phyloP scores from a whole-genome alignment of 2,888 invertebrate species.

The Sialis fuliginosa region DNA sequence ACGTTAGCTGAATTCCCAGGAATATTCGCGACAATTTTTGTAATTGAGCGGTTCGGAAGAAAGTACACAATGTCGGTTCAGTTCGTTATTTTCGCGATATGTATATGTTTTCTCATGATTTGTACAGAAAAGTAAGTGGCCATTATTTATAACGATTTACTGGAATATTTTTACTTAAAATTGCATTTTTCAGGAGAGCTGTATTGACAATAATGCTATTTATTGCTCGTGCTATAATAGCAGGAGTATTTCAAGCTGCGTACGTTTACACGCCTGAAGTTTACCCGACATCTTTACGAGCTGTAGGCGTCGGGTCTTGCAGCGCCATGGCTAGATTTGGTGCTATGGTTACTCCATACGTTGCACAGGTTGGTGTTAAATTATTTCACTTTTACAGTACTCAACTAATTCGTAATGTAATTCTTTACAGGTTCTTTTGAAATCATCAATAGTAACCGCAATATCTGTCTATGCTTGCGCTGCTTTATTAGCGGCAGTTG shows the following conservation, averaged over 20 bases:
- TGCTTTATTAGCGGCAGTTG: conserved; percentile 55
- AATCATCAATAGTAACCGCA: conserved; percentile 53
- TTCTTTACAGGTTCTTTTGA: conserved; percentile 44
- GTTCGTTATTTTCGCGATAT: conserved; percentile 66
- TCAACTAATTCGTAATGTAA: not conserved
- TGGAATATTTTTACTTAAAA: not conserved
- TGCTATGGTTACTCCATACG: conserved; percentile 85
- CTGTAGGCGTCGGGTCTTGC: conserved; percentile 84
- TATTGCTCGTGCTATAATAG: conserved; percentile 77
- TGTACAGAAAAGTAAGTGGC: conserved; percentile 48
- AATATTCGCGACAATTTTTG: conserved; percentile 72
- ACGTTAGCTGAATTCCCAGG: conserved; percentile 90
- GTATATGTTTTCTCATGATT: conserved; percentile 54
- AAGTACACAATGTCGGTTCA: conserved; percentile 90
- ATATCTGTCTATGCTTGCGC: conserved; percentile 62
- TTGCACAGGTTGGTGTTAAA: conserved; percentile 55
- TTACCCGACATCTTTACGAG: conserved; percentile 74
- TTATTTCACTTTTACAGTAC: not conserved
- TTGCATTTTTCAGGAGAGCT: conserved; percentile 37
- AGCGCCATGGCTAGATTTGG: conserved; percentile 82
- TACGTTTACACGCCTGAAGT: conserved; percentile 94
- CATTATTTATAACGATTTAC: conserved; percentile 2
- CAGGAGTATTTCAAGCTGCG: conserved; percentile 87
- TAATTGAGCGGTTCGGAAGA: conserved; percentile 78
- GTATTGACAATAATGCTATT: conserved; percentile 71